These are phyloP conservation scores for Cathartes aura DNA, from an alignment of 2,113 vertebrate species.

Conservation along the genomic window DNA sequence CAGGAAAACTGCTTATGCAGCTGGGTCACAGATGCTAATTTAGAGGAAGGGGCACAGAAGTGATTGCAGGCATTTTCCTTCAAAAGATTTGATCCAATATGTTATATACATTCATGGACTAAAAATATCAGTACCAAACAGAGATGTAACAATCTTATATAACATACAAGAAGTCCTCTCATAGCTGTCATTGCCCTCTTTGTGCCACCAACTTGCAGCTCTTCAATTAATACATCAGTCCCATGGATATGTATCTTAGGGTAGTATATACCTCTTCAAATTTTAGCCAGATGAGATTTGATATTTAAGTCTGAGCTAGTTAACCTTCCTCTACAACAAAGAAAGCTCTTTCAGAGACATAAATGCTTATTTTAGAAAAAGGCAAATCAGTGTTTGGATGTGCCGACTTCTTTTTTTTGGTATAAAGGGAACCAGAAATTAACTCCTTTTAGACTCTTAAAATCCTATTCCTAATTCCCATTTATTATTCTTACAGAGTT, in stretches of 20 bases:
- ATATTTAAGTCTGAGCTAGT: not conserved
- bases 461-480: not conserved
- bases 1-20: slow-evolving; percentile 18
- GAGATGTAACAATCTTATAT: not conserved
- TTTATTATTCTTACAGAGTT: not conserved
- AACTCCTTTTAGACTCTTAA: not conserved
- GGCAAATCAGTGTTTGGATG: not conserved
- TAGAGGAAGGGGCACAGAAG: not conserved
- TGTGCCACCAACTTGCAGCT: not conserved
- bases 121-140: not conserved
- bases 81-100: not conserved
- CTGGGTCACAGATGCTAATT: slow-evolving; percentile 48
- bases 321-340: not conserved
- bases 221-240: not conserved
- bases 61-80: not conserved
- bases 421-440: not conserved
- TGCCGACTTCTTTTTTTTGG: not conserved
- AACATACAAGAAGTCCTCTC: not conserved
- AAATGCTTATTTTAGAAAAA: not conserved
- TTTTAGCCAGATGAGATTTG: not conserved
- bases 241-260: not conserved
- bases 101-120: not conserved
- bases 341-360: not conserved
- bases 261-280: not conserved
- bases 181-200: not conserved